Conservation (phyloP, 2,113 vertebrate species). For the Plectropomus leopardus region DNA sequence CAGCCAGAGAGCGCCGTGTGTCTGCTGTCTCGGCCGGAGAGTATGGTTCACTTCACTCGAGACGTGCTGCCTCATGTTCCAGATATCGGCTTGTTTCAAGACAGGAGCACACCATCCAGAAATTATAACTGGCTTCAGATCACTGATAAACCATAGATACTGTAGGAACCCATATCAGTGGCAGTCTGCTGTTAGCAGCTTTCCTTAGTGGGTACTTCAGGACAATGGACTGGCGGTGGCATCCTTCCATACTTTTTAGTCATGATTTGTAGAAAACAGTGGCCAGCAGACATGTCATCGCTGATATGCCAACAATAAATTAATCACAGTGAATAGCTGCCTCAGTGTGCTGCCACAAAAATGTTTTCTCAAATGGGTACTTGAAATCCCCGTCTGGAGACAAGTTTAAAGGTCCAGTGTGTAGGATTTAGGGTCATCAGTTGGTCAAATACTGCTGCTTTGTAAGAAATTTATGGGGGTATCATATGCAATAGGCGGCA, state of each 20-base stretch:
- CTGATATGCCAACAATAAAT: conserved; percentile 9
- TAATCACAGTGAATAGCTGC: conserved; percentile 3
- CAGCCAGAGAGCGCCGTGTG: conserved; percentile 40
- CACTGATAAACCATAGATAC: conserved; percentile 26
- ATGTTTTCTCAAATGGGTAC: neutral
- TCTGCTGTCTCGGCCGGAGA: conserved; percentile 44
- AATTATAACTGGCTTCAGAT: conserved; percentile 59
- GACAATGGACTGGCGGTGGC: conserved; percentile 4
- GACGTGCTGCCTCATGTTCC: conserved; percentile 34
- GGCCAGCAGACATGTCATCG: conserved; percentile 17
- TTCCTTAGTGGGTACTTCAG: neutral
- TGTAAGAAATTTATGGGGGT: no score
- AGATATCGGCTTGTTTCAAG: conserved; percentile 48
- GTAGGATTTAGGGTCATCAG: no score
- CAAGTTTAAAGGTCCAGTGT: neutral
- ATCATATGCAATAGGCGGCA: no score
- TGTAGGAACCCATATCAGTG: conserved; percentile 15
- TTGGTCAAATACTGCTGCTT: no score
- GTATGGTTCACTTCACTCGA: conserved; percentile 51
- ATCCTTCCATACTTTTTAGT: conserved; percentile 12
- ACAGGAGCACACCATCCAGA: conserved; percentile 24
- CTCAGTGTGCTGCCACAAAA: neutral
- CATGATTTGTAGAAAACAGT: conserved; percentile 27
- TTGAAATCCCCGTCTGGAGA: neutral
- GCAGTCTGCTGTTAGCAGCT: conserved; percentile 19